These are phyloP conservation scores for Python bivittatus DNA, from an alignment of 2,113 vertebrate species.

Conservation along the genomic window DNA sequence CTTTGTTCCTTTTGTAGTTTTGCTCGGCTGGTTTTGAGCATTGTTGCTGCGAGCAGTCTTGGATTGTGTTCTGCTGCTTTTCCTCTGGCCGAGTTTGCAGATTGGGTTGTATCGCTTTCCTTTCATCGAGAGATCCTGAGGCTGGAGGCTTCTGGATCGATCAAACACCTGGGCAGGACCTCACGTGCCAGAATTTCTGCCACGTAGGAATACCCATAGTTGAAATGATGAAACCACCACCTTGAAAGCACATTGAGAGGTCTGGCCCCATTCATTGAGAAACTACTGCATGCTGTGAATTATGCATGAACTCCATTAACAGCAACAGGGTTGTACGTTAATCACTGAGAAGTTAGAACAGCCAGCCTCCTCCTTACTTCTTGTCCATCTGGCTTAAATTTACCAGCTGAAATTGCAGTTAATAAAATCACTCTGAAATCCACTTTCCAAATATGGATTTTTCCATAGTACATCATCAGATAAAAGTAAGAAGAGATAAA, in stretches of 20 bases:
- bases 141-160: background rate
- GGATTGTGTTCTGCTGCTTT: background rate
- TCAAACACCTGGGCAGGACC: background rate
- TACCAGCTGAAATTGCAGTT: background rate
- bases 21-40: background rate
- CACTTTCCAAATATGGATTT: background rate
- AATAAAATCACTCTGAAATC: background rate
- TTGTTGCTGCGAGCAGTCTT: background rate
- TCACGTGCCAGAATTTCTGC: background rate
- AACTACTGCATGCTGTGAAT: background rate
- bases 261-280: background rate
- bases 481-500: no score
- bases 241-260: background rate
- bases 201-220: background rate
- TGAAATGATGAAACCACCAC: background rate
- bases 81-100: no score
- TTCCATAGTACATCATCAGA: background rate
- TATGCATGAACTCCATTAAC: background rate
- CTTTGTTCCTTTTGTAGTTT: conserved; percentile 11
- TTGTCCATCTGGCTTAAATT: background rate
- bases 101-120: background rate
- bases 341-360: background rate
- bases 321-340: background rate
- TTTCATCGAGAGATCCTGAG: background rate
- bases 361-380: background rate